These are phyloP conservation scores for Acromyrmex echinatior DNA, from an alignment of 1,140 invertebrate species.

Conservation along the genomic window DNA sequence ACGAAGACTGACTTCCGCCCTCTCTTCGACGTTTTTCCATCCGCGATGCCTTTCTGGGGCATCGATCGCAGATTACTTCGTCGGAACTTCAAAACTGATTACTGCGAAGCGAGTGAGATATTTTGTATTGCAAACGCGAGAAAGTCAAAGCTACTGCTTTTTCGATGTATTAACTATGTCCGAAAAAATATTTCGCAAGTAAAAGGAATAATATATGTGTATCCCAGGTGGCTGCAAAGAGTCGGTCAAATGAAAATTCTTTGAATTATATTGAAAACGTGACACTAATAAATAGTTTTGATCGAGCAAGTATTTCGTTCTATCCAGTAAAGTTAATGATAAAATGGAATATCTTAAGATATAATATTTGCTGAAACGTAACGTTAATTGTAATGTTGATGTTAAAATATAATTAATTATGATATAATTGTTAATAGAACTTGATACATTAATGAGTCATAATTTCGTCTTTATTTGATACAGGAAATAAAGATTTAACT, in stretches of 20 bases:
- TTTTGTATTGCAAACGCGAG: constrained; percentile 20
- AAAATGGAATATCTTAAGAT: background rate
- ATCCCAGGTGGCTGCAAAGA: background rate
- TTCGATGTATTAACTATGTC: constrained; percentile 27
- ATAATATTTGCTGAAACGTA: background rate
- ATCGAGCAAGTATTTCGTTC: background rate
- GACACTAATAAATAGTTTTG: constrained; percentile 26
- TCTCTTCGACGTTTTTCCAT: constrained; percentile 58
- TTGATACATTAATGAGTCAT: background rate
- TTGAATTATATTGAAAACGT: background rate
- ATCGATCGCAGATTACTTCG: constrained; percentile 64
- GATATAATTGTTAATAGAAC: background rate
- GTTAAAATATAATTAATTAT: too few relatives aligned
- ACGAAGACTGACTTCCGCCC: constrained; percentile 58
- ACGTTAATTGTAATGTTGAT: too few relatives aligned
- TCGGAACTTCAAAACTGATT: constrained; percentile 60
- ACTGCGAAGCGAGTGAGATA: constrained; percentile 27
- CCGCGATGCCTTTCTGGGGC: constrained; percentile 54
- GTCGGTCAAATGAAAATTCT: background rate
- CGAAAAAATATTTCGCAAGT: constrained; percentile 14
- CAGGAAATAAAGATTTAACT: background rate
- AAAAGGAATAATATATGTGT: background rate
- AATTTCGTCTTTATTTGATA: background rate
- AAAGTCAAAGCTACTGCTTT: background rate
- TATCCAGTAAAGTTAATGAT: background rate